These are phyloP conservation scores for Syngnathoides biaculeatus DNA, from an alignment of 2,113 vertebrate genomes.

Conservation along the genomic window DNA sequence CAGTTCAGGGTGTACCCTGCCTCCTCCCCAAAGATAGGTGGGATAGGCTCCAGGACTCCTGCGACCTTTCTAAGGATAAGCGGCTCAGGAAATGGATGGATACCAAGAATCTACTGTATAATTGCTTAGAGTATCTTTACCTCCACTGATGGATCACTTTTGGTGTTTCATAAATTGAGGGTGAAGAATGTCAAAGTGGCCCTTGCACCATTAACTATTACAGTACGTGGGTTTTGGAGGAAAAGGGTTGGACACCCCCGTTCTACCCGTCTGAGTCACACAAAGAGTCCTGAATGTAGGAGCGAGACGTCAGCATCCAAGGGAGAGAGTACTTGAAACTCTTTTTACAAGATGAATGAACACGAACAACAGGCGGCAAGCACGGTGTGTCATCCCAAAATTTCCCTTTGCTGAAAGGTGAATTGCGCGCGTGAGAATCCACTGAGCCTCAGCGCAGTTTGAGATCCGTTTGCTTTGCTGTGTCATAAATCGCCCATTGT, in stretches of 20 bases:
- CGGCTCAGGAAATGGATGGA: too few species aligned
- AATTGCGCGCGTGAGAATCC: slow-evolving; percentile 22
- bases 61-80: too few species aligned
- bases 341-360: slow-evolving; percentile 11
- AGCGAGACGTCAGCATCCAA: slow-evolving; percentile 12
- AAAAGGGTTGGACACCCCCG: not conserved
- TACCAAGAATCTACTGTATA: too few species aligned
- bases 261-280: slow-evolving; percentile 44
- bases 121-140: too few species aligned
- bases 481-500: slow-evolving; percentile 44
- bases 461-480: slow-evolving; percentile 29
- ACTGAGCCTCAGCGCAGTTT: slow-evolving; percentile 24
- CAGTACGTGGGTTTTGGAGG: not conserved
- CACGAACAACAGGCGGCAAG: slow-evolving; percentile 3
- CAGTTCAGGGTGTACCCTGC: too few species aligned
- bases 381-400: slow-evolving; percentile 35
- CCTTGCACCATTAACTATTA: too few species aligned
- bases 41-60: too few species aligned
- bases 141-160: too few species aligned
- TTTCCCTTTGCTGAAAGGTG: slow-evolving; percentile 27
- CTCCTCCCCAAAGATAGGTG: too few species aligned
- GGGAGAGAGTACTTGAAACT: slow-evolving; percentile 8
- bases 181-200: too few species aligned
- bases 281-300: slow-evolving; percentile 7
- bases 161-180: too few species aligned